phyloP scores from a whole-genome alignment of 2,113 vertebrate species.

The Fregata magnificens region DNA sequence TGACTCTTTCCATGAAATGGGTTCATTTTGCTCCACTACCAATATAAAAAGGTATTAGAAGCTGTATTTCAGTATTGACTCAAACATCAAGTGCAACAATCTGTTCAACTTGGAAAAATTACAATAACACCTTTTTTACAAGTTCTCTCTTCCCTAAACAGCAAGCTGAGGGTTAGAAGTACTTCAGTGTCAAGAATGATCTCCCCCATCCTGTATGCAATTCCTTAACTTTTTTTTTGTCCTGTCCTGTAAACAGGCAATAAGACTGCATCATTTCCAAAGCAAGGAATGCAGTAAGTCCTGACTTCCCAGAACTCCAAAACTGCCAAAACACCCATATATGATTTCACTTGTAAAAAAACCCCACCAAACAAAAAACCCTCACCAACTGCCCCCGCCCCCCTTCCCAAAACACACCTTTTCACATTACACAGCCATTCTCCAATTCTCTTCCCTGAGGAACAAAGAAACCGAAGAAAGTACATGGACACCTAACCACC shows the following conservation, averaged over 20 bases:
- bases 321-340: not conserved
- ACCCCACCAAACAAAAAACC: not conserved
- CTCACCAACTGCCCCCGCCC: not conserved
- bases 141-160: not conserved
- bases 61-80: not conserved
- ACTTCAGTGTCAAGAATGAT: not conserved
- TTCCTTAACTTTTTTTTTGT: not conserved
- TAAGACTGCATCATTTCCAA: not conserved
- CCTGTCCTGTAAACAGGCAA: not conserved
- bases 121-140: not conserved
- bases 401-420: not conserved
- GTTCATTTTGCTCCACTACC: not conserved
- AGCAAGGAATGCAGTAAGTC: not conserved
- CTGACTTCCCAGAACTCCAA: not conserved
- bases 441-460: not conserved
- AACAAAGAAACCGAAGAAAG: not conserved
- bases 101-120: not conserved
- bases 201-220: not conserved
- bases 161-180: not conserved
- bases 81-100: not conserved
- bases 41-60: not conserved
- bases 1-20: not conserved
- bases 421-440: not conserved
- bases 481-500: not conserved
- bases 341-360: not conserved